A percentile compares a stretch with the other conserved stretches of the same genome.
phyloP scores from a whole-genome alignment of 2,888 invertebrate genomes.

The Altica lythri region DNA sequence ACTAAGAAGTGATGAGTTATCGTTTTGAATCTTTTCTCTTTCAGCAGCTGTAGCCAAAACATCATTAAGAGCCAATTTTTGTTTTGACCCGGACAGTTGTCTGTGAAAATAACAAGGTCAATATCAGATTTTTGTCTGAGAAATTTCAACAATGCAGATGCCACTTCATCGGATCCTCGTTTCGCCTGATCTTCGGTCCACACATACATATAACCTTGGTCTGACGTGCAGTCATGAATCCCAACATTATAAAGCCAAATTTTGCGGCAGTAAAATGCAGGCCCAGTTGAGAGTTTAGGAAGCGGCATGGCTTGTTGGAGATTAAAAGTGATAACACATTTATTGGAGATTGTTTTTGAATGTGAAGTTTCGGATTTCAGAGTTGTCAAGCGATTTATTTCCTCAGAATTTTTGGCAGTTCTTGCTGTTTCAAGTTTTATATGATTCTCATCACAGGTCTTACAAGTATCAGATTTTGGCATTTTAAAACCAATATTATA shows the following conservation, averaged over 20 bases:
- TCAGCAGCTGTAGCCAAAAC: slow-evolving; percentile 25
- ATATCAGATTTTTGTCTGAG: slow-evolving; percentile 5
- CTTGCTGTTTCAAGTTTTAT: slow-evolving; percentile 9
- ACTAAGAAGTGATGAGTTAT: slow-evolving; percentile 28
- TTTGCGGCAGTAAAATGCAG: slow-evolving; percentile 27
- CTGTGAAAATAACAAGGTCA: slow-evolving; percentile 11
- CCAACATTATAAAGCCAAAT: slow-evolving; percentile 35
- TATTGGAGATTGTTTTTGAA: no score
- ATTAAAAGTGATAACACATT: slow-evolving; percentile 14
- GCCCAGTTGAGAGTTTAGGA: slow-evolving; percentile 24
- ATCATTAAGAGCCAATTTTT: not conserved
- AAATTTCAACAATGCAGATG: slow-evolving; percentile 27
- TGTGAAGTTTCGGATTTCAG: no score
- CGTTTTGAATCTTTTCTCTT: slow-evolving; percentile 25
- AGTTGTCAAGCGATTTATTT: not conserved
- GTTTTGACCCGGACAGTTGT: slow-evolving; percentile 18
- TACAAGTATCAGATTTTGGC: slow-evolving; percentile 30
- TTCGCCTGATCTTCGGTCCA: slow-evolving; percentile 33
- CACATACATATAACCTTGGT: slow-evolving; percentile 29
- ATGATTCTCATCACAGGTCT: slow-evolving; percentile 24
- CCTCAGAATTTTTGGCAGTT: not conserved
- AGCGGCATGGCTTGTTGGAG: slow-evolving; percentile 20
- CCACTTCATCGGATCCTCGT: slow-evolving; percentile 35
- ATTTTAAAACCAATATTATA: slow-evolving; percentile 27
- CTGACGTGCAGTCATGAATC: slow-evolving; percentile 36